Evolutionary conservation across 2,888 invertebrate genomes (phyloP).

Genomic region (Protophormia terraenovae): DNA sequence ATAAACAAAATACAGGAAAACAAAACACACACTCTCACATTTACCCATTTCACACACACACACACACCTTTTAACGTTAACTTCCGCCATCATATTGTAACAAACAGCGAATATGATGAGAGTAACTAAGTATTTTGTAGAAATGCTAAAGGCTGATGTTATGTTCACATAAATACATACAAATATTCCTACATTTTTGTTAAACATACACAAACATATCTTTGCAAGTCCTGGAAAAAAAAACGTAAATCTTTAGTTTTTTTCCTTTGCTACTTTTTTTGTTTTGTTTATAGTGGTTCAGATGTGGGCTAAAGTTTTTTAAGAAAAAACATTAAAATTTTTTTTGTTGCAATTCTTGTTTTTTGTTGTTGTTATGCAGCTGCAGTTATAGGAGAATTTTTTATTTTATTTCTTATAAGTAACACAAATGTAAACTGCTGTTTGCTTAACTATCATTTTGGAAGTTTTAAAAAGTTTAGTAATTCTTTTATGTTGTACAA

Average conservation of each 20-base stretch:
- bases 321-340: background rate
- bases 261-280: background rate
- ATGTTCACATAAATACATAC: background rate
- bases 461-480: no score
- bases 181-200: background rate
- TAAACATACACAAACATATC: background rate
- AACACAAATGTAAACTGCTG: background rate
- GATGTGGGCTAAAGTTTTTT: conserved; percentile 43
- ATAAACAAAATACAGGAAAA: conserved; percentile 21
- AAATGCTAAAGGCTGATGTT: conserved; percentile 58
- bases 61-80: conserved; percentile 41
- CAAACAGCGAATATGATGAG: conserved; percentile 8
- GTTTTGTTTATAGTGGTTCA: conserved; percentile 31
- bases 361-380: conserved; percentile 7
- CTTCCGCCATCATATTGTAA: conserved; percentile 43
- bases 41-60: background rate
- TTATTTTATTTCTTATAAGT: conserved; percentile 2
- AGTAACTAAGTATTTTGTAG: conserved; percentile 36
- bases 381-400: conserved; percentile 22
- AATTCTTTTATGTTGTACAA: no score
- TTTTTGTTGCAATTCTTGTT: background rate
- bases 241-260: conserved; percentile 19
- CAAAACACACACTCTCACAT: background rate
- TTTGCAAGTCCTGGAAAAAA: conserved; percentile 5
- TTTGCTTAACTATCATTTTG: background rate